A percentile compares a stretch with the other conserved stretches of the same genome.
These are phyloP conservation scores for Nebria ingens DNA, from an alignment of 1,140 invertebrate species.

Conservation along the genomic window DNA sequence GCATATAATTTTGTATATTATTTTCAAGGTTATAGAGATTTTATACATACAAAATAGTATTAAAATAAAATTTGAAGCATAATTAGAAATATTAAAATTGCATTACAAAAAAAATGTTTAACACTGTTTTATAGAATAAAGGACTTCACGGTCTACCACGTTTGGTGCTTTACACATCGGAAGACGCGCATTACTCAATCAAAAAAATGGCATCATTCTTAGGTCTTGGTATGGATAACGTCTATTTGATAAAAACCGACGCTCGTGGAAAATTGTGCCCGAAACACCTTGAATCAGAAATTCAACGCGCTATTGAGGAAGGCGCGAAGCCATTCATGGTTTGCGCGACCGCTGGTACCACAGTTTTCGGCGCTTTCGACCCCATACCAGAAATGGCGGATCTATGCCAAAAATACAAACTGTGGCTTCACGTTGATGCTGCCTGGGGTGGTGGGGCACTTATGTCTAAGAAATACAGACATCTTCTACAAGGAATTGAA, in stretches of 20 bases:
- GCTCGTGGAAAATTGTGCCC: slow-evolving; percentile 66
- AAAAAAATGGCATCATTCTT: slow-evolving; percentile 72
- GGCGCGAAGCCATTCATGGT: slow-evolving; percentile 76
- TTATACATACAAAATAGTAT: too few species aligned
- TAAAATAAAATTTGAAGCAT: too few species aligned
- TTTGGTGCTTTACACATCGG: slow-evolving; percentile 71
- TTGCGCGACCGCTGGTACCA: slow-evolving; percentile 79
- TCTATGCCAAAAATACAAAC: slow-evolving; percentile 67
- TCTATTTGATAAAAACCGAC: slow-evolving; percentile 61
- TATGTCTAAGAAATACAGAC: slow-evolving; percentile 68
- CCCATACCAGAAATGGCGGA: slow-evolving; percentile 70
- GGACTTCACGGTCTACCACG: slow-evolving; percentile 55
- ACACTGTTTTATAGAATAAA: slow-evolving; percentile 45
- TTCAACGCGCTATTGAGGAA: slow-evolving; percentile 52
- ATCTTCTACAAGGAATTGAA: slow-evolving; percentile 68
- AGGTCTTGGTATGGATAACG: slow-evolving; percentile 70
- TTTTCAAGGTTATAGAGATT: too few species aligned
- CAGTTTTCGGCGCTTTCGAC: slow-evolving; percentile 81
- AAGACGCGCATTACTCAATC: slow-evolving; percentile 91
- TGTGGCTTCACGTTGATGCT: slow-evolving; percentile 95
- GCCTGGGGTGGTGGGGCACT: slow-evolving; percentile 88
- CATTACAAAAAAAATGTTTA: background rate
- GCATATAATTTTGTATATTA: too few species aligned
- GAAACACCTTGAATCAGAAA: slow-evolving; percentile 56
- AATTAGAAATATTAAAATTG: too few species aligned